Evolutionary conservation across 2,797 vertebrate genomes (phyloP), one percentile per base, ranked within the genome.

Genomic region (Alcedo atthis): DNA sequence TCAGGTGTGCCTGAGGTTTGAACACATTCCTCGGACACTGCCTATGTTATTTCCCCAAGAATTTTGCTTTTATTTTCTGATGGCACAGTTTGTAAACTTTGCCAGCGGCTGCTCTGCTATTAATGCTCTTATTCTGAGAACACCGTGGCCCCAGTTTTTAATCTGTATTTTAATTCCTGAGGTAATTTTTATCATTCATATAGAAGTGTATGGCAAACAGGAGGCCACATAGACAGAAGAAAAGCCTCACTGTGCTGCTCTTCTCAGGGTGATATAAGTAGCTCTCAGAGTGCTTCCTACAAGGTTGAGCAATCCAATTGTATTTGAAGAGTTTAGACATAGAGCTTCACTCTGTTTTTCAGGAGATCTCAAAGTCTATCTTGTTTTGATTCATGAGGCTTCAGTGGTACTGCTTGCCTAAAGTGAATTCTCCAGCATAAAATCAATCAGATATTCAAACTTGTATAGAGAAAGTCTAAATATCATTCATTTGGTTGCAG

Each of bases 361-460:
- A 40, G 63, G 33, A 66, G 57, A 45, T 87, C 14, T 85, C 57
- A 67, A 25, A 85, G 64, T 55, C 68, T 85, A 32, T 66, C 69
- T 70, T 55, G 16, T 77, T 70, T 87, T 85, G 69, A 83, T 67
- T 48, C 45, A 48, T 74, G 57, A 53, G 32, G 48, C 40, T 85
- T 85, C 45, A 77, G 57, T 26, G 30, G 53, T 67, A 43, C 40
- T 83, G 76, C 73, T 92, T 85, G 40, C 82, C 69, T 87, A 77
- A 92, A 94, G 64, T 48, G 77, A 93, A 80, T 82, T 91, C 49
- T 81, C 11, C 33, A 80, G 80, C 73, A 91, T 85, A 85, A 94
- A 94, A 91, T 92, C 82, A 82, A 89, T 92, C 73, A 59, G 82
- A 74, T 78, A 84, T 63, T 89, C 81, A 86, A 59, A 92, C 43